Evolutionary conservation across 2,797 vertebrate species (phyloP).

Genomic region (Mionectes olivaceus): DNA sequence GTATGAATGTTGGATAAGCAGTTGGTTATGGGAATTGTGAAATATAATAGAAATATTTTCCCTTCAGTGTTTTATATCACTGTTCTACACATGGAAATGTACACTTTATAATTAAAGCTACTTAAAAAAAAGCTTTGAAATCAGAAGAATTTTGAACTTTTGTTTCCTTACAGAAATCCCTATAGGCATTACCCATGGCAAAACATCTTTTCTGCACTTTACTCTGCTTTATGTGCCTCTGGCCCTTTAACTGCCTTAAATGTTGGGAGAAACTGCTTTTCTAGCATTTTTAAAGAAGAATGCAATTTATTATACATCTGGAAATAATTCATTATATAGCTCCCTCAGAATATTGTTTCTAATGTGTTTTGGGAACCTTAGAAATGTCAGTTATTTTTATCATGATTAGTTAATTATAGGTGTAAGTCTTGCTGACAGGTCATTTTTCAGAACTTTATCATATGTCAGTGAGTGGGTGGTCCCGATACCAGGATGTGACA

Average conservation of each 20-base stretch:
- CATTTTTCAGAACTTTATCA: conserved; percentile 56
- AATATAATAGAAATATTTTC: background rate
- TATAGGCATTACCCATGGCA: background rate
- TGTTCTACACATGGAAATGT: background rate
- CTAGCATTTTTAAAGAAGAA: conserved; percentile 17
- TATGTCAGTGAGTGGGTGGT: conserved; percentile 34
- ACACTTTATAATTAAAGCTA: background rate
- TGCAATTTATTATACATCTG: conserved; percentile 39
- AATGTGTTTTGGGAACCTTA: conserved; percentile 19
- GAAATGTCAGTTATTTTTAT: conserved; percentile 46
- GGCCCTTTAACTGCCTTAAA: background rate
- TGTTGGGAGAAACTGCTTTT: conserved; percentile 36
- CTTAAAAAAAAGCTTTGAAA: background rate
- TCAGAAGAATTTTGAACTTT: background rate
- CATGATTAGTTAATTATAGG: conserved; percentile 34
- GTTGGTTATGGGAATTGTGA: background rate
- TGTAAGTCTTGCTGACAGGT: conserved; percentile 38
- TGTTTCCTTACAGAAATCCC: background rate
- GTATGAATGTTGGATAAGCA: background rate
- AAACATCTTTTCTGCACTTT: background rate
- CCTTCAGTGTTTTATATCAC: background rate
- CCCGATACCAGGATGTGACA: background rate
- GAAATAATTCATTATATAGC: conserved; percentile 46
- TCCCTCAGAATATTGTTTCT: conserved; percentile 3
- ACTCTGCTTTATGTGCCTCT: background rate